Evolutionary conservation across 2,888 invertebrate species (phyloP), one percentile per base, ranked within the genome.

Genomic region (Euspilapteryx auroguttella): DNA sequence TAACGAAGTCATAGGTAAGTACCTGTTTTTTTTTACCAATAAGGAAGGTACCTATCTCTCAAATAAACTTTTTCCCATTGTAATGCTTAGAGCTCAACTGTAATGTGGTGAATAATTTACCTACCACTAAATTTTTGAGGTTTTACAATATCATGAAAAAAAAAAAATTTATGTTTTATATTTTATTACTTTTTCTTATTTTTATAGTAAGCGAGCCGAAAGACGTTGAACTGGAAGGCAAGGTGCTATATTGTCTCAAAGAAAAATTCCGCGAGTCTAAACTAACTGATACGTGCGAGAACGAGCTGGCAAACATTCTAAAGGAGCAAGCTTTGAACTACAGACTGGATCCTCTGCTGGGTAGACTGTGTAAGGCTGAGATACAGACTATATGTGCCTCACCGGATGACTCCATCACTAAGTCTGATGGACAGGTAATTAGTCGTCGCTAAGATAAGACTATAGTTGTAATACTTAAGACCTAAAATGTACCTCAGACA

Each of bases 241-340:
- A 87, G 71, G 86, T 82, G 14, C 81, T 94, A 24, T 81, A 83
- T 46, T 95, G 95, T 49, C 77, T 95, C 23, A 93, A 92, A 59
- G 79, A 79, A 28, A 85, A 88, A 51, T 90, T 91, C 47, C 81
- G 87, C 27, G 81, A 85, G 47, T 81, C 85, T 1, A 85, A 84
- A 53, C 62, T 96, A 25, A 82, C 86, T 9, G 59, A 68, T n/a
- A 68, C 79, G 12, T 96, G 96, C 57, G 87, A 90, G 45, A 82
- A 85, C 44, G 89, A 94, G 66, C 82, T 96, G 62, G 83, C 87
- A 1, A 82, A 80, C 39, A 83, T 94, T 26, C 76, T 96, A 29
- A 84, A 89, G 47, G 92, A 94, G 42, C 89, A 93, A 44, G 95
- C 95, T 9, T 64, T 94, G 17, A 94, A 98, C 62, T 89, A 94